Percentiles rank a stretch among this genome's conserved stretches.
phyloP scores from a whole-genome alignment of 1,140 invertebrate species.

The Dryas iulia region DNA sequence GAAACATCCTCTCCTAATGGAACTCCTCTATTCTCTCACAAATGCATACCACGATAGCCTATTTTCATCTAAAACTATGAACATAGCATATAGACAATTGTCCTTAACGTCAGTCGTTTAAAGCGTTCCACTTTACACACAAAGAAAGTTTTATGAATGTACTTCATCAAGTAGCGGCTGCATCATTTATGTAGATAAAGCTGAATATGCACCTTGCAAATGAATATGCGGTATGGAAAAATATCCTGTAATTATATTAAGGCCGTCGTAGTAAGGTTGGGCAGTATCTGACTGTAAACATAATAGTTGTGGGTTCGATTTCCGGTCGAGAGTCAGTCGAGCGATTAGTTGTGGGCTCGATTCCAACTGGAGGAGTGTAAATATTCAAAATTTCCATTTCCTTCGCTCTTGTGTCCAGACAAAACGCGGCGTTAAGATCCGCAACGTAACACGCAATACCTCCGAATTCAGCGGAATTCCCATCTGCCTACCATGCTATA shows the following conservation, averaged over 20 bases:
- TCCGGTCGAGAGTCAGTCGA: too few relatives aligned
- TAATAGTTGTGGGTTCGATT: too few relatives aligned
- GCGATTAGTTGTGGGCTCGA: too few relatives aligned
- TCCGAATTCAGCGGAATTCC: too few relatives aligned
- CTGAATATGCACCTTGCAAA: conserved; percentile 5
- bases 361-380: too few relatives aligned
- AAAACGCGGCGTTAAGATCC: too few relatives aligned
- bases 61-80: conserved; percentile 56
- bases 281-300: too few relatives aligned
- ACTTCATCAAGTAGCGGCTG: conserved; percentile 32
- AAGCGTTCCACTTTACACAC: conserved; percentile 53
- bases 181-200: conserved; percentile 13
- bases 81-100: conserved; percentile 55
- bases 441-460: too few relatives aligned
- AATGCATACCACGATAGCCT: conserved; percentile 59
- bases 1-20: conserved; percentile 28
- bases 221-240: background rate
- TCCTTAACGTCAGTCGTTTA: conserved; percentile 53
- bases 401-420: too few relatives aligned
- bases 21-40: conserved; percentile 33
- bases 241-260: background rate
- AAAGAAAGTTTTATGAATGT: conserved; percentile 56
- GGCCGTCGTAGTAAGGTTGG: too few relatives aligned
- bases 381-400: too few relatives aligned
- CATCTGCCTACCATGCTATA: too few relatives aligned